phyloP scores from a whole-genome alignment of 1,140 invertebrate species.

The Dendroctonus ponderosae region DNA sequence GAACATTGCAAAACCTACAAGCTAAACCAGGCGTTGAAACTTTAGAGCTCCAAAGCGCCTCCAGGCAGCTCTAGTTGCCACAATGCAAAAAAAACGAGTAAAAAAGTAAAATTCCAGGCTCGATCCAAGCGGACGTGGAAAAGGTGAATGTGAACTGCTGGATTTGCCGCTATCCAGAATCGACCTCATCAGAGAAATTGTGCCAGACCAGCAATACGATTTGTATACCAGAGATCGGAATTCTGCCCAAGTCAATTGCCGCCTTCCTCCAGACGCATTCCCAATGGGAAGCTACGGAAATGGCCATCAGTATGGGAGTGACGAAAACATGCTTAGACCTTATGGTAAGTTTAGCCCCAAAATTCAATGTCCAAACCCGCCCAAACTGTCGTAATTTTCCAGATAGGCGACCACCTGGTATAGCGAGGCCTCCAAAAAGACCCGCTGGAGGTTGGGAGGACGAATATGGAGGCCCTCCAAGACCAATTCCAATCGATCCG shows the following conservation, averaged over 20 bases:
- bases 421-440: slow-evolving; percentile 12
- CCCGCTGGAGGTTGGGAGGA: slow-evolving; percentile 33
- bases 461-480: slow-evolving; percentile 4
- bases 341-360: slow-evolving; percentile 7
- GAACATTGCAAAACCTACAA: too few relatives aligned
- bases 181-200: slow-evolving; percentile 62
- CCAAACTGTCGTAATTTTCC: too few relatives aligned
- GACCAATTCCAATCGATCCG: not conserved
- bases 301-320: slow-evolving; percentile 17
- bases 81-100: too few relatives aligned
- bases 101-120: slow-evolving; percentile 55
- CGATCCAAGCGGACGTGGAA: slow-evolving; percentile 61
- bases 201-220: slow-evolving; percentile 69
- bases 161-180: slow-evolving; percentile 65
- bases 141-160: slow-evolving; percentile 71
- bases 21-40: too few relatives aligned
- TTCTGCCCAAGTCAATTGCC: slow-evolving; percentile 49
- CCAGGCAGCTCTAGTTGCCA: too few relatives aligned
- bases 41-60: too few relatives aligned
- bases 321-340: slow-evolving; percentile 9
- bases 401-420: slow-evolving; percentile 21
- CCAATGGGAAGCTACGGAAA: slow-evolving; percentile 11
- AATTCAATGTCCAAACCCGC: too few relatives aligned
- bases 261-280: slow-evolving; percentile 26
- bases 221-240: slow-evolving; percentile 73